These are phyloP conservation scores for Psittacus erithacus DNA, from an alignment of 2,113 vertebrate species.

Conservation along the genomic window DNA sequence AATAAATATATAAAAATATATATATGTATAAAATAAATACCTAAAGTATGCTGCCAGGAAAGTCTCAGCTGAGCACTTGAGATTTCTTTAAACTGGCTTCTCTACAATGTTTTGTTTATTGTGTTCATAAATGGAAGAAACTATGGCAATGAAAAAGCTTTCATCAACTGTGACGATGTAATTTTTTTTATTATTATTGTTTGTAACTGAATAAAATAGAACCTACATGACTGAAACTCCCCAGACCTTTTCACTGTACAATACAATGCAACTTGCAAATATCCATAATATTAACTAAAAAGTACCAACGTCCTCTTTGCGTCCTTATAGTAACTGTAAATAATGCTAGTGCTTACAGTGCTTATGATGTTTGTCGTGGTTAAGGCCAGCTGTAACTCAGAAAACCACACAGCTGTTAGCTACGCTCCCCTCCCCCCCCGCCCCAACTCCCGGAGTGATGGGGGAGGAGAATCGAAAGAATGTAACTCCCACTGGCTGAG, in stretches of 20 bases:
- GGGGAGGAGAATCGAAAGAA: too few species aligned
- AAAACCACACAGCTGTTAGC: too few species aligned
- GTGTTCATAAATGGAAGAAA: not conserved
- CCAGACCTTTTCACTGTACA: not conserved
- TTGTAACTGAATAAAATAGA: not conserved
- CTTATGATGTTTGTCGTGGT: not conserved
- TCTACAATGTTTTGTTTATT: not conserved
- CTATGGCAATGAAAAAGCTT: not conserved
- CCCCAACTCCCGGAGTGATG: too few species aligned
- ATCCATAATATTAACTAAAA: not conserved
- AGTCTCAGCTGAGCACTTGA: not conserved
- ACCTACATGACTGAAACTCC: not conserved
- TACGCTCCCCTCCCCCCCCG: too few species aligned
- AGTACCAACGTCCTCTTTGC: not conserved
- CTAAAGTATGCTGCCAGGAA: not conserved
- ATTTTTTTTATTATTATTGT: not conserved
- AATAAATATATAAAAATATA: too few species aligned
- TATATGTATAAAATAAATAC: not conserved
- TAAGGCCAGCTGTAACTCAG: too few species aligned
- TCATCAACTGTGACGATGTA: not conserved
- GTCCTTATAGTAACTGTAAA: not conserved
- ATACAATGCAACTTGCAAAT: not conserved
- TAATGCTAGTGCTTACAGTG: not conserved
- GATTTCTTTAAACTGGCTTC: not conserved
- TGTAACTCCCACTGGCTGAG: too few species aligned